phyloP scores from a whole-genome alignment of 2,797 vertebrate species.

The Smutsia gigantea region DNA sequence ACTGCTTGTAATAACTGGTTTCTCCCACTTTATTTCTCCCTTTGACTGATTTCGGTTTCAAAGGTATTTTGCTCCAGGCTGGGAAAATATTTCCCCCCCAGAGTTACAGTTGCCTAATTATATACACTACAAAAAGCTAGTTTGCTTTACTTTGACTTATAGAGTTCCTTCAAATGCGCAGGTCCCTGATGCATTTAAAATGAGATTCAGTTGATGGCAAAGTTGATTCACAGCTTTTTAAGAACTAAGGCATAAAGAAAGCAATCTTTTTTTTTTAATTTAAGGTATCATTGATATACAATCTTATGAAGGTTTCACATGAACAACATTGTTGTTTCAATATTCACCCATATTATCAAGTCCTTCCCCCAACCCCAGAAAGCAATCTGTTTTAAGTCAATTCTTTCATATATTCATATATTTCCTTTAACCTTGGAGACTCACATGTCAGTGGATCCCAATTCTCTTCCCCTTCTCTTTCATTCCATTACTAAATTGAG shows the following conservation, averaged over 20 bases:
- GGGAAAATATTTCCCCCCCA: too few relatives aligned
- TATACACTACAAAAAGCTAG: not conserved
- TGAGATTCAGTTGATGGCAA: conserved; percentile 29
- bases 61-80: too few relatives aligned
- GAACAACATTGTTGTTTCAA: too few relatives aligned
- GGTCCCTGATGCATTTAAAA: conserved; percentile 37
- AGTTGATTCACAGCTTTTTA: conserved; percentile 53
- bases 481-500: not conserved
- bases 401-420: not conserved
- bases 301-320: too few relatives aligned
- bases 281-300: too few relatives aligned
- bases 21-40: too few relatives aligned
- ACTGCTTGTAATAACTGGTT: too few relatives aligned
- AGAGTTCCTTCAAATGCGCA: not conserved
- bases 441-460: not conserved
- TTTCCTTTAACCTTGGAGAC: not conserved
- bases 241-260: conserved; percentile 21
- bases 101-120: not conserved
- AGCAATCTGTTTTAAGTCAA: not conserved
- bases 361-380: not conserved
- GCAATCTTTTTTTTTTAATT: not conserved
- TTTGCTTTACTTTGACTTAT: conserved; percentile 31
- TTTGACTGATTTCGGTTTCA: too few relatives aligned
- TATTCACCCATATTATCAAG: too few relatives aligned
- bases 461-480: conserved; percentile 9